These are phyloP conservation scores for Brachyhypopomus occidentalis DNA, from an alignment of 2,113 vertebrate genomes.

Conservation along the genomic window DNA sequence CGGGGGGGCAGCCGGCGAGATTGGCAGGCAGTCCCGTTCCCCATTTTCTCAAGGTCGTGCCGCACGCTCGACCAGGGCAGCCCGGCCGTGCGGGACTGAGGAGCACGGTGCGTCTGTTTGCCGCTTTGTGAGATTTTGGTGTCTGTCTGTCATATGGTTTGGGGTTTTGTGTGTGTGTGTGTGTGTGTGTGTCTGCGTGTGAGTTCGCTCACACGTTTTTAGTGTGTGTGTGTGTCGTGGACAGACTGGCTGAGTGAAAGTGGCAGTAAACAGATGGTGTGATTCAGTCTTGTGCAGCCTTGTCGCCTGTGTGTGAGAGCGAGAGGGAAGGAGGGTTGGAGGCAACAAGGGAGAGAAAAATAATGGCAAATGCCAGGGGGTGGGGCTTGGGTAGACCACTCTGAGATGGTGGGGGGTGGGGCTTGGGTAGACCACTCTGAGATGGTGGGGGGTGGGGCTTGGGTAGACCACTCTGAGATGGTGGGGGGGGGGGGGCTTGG, in stretches of 20 bases:
- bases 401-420: neutral
- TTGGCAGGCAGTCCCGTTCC: neutral
- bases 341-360: slow-evolving; percentile 15
- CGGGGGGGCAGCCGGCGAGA: neutral
- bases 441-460: neutral
- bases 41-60: slow-evolving; percentile 18
- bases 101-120: neutral
- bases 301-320: slow-evolving; percentile 49
- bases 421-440: neutral
- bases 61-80: neutral
- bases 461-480: neutral
- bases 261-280: slow-evolving; percentile 67
- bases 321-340: slow-evolving; percentile 7
- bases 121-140: slow-evolving; percentile 24
- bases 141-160: slow-evolving; percentile 32
- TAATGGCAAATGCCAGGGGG: neutral
- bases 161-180: slow-evolving; percentile 47
- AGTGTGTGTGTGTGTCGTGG: slow-evolving; percentile 23
- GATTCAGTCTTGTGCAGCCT: slow-evolving; percentile 54
- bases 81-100: neutral
- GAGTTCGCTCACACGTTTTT: neutral
- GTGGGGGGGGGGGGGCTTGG: neutral
- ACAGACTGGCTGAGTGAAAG: slow-evolving; percentile 60
- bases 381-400: slow-evolving; percentile 7
- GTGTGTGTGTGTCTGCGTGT: slow-evolving; percentile 29